Conservation (phyloP, 2,888 invertebrate species). For the Eurytoma californica region DNA sequence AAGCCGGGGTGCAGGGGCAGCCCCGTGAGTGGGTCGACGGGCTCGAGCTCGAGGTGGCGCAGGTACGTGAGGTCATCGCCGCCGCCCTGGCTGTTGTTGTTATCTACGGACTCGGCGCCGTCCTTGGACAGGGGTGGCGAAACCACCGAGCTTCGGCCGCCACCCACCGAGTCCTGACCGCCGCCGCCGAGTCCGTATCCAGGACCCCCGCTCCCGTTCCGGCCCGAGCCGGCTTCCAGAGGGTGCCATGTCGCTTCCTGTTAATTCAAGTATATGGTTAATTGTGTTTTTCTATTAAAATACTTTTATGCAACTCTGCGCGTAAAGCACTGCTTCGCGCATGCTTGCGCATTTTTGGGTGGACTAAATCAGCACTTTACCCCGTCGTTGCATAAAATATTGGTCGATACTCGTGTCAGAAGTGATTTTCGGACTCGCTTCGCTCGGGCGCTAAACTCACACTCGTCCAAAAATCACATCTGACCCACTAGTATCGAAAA, state of each 20-base stretch:
- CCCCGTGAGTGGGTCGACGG: slow-evolving; percentile 81
- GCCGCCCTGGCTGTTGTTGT: slow-evolving; percentile 66
- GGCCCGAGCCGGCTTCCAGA: slow-evolving; percentile 72
- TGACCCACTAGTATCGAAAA: too few species aligned
- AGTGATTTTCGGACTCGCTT: too few species aligned
- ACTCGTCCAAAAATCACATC: too few species aligned
- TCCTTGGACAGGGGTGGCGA: slow-evolving; percentile 52
- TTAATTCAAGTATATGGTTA: slow-evolving; percentile 9
- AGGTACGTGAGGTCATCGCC: slow-evolving; percentile 75
- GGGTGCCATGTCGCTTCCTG: slow-evolving; percentile 75
- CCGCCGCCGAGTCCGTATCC: slow-evolving; percentile 66
- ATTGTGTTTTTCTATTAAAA: too few species aligned
- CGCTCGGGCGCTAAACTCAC: too few species aligned
- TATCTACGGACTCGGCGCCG: slow-evolving; percentile 63
- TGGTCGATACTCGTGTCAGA: too few species aligned
- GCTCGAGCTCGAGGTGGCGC: slow-evolving; percentile 88
- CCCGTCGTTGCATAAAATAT: too few species aligned
- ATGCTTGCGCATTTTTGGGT: too few species aligned
- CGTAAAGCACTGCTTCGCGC: too few species aligned
- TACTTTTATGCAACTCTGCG: too few species aligned
- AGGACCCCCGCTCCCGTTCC: slow-evolving; percentile 71
- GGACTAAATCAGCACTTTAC: too few species aligned
- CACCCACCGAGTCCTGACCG: slow-evolving; percentile 64
- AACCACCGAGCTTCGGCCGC: slow-evolving; percentile 24
- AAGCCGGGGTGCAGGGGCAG: slow-evolving; percentile 75